Evolutionary conservation across 2,888 invertebrate species (phyloP), one percentile per base, ranked within the genome.

Genomic region (Escarpia spicata): DNA sequence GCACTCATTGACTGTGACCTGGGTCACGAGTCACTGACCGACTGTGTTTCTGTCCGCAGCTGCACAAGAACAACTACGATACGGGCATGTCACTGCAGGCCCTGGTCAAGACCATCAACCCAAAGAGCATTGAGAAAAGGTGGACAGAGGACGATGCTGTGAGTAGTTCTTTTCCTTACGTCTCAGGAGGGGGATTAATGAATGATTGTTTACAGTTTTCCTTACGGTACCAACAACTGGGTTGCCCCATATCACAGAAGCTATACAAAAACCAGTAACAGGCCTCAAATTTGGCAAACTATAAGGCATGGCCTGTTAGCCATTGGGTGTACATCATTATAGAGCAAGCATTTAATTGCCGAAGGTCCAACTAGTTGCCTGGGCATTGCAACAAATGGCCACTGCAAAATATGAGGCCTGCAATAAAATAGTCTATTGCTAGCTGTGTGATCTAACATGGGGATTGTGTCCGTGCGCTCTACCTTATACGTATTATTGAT

Each of bases 91-190:
- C 99, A 92, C 97, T 99, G 93, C 98, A 99, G 97, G 98, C 99
- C 93, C 97, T 99, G 95, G 99, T 99, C 94, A 99, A 99, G 97
- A 99, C 98, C 97, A 99, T 99, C 94, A 98, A 99, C 94, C 99
- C 99, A 0, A 98, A 98, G 97, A 98, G 99, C 95, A 98, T 99
- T 95, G 99, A 99, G 96, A 99, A 99, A 97, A 99, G 99, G 97
- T 99, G 99, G 99, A 98, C 98, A 93, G 99, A 99, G 96, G 99
- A 99, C 96, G 99, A 99, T 97, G 98, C 98, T 95, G 97, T 97
- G 96, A 95, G 96, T 92, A 95, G 96, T 91, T 15, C 2, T 52
- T n/a, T 44, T 58, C 31, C 26, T 43, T 45, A 10, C 90, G 58
- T 43, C 43, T 43, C 15, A 6, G 19, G 6, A 26, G 26, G 6